Evolutionary conservation across 1,140 invertebrate genomes (phyloP).

Genomic region (Mercenaria mercenaria): DNA sequence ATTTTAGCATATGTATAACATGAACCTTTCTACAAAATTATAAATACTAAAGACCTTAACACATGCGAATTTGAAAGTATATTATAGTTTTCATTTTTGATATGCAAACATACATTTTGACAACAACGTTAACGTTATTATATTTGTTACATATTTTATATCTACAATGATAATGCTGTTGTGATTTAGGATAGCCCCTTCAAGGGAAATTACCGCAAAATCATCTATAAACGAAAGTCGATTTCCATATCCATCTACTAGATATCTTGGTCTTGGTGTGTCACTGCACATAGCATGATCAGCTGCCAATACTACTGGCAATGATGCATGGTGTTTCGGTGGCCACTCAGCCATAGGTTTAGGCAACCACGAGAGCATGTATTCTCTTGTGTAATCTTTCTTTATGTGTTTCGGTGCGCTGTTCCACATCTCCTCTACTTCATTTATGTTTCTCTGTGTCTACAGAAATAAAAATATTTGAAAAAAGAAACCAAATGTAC

Average conservation of each 20-base stretch:
- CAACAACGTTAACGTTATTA: no score
- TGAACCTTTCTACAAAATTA: no score
- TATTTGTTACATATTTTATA: no score
- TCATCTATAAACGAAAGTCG: neutral
- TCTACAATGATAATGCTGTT: no score
- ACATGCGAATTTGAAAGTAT: no score
- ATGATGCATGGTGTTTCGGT: neutral
- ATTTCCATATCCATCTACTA: neutral
- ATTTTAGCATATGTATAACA: no score
- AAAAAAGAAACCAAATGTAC: no score
- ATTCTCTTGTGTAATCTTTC: neutral
- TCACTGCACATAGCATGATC: neutral
- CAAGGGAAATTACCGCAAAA: constrained; percentile 2
- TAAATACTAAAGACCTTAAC: no score
- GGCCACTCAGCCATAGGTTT: neutral
- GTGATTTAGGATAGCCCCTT: no score
- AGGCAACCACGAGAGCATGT: constrained; percentile 5
- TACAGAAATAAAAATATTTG: neutral
- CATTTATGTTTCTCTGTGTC: neutral
- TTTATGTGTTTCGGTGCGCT: neutral
- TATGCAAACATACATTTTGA: no score
- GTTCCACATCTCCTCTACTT: constrained; percentile 24
- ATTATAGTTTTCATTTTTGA: no score
- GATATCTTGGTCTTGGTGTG: neutral
- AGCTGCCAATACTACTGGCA: neutral